Evolutionary conservation across 2,113 vertebrate species (phyloP), one percentile per base, ranked within the genome.

Genomic region (Paramormyrops kingsleyae): DNA sequence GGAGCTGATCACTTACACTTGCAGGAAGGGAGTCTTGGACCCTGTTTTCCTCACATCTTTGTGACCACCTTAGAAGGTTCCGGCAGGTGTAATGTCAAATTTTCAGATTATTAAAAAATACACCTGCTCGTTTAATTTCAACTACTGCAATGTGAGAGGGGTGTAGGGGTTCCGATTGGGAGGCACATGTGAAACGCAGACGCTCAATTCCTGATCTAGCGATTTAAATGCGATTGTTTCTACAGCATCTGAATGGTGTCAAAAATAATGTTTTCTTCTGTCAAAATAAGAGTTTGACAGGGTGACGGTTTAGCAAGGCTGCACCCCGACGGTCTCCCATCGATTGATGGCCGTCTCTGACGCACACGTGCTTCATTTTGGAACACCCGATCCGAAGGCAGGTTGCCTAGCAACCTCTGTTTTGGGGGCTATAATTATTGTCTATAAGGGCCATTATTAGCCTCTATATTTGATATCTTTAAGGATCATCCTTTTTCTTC

Each of bases 351-450:
- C 86, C 17, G 2, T 31, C 62, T 47, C 59, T 74, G 59, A 31
- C 13, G 13, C 87, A 88, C 42, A 10, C 47, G 5, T 27, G 35
- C 24, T 66, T 27, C 87, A 88, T 88, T 46, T 70, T 59, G 44
- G 47, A 44, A 44, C 31, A 24, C 12, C 88, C 5, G n/a, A 56
- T 47, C 62, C 39, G 27, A 88, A 88, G 46, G 50, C 47, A 24
- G 46, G 86, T 90, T 88, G 89, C 89, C 77, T 90, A 90, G 89
- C 86, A 90, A 90, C 89, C 89, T 27, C 83, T 87, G 46, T 90
- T 87, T 70, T 88, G 44, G 24, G 56, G 87, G 31, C 56, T 70
- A 66, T 87, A 56, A 77, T 90, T 90, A 87, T 74, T 88, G 70
- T 46, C 50, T 90, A 66, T 88, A 62, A 70, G 31, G 66, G 49